phyloP scores from a whole-genome alignment of 2,888 invertebrate genomes.

The Palloptera scutellata region DNA sequence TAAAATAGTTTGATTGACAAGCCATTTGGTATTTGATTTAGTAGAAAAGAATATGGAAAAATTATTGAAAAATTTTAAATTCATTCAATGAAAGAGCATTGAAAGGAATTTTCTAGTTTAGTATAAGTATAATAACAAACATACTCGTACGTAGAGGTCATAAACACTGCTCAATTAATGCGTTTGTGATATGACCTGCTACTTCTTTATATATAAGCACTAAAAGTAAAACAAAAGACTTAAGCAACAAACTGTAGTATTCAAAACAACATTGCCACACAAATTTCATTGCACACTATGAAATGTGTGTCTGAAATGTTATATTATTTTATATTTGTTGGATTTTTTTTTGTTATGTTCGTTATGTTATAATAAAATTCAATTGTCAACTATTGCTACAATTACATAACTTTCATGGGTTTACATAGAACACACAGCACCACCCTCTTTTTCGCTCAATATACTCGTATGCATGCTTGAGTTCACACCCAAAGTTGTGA shows the following conservation, averaged over 20 bases:
- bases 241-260: constrained; percentile 23
- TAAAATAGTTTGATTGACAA: no score
- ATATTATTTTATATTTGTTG: background rate
- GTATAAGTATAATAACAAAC: no score
- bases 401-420: no score
- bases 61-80: no score
- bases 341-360: constrained; percentile 1
- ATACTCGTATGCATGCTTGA: background rate
- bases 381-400: no score
- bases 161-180: no score
- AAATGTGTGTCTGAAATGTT: no score
- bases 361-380: background rate
- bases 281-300: background rate
- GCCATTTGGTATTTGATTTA: no score
- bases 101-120: no score
- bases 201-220: background rate
- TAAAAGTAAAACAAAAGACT: constrained; percentile 31
- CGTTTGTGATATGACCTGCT: background rate
- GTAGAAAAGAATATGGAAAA: background rate
- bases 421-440: background rate
- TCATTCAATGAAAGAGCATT: no score
- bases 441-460: constrained; percentile 1
- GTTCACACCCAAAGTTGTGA: no score
- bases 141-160: no score
- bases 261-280: constrained; percentile 9